Evolutionary conservation across 2,113 vertebrate species (phyloP).

Genomic region (Ornithorhynchus anatinus): DNA sequence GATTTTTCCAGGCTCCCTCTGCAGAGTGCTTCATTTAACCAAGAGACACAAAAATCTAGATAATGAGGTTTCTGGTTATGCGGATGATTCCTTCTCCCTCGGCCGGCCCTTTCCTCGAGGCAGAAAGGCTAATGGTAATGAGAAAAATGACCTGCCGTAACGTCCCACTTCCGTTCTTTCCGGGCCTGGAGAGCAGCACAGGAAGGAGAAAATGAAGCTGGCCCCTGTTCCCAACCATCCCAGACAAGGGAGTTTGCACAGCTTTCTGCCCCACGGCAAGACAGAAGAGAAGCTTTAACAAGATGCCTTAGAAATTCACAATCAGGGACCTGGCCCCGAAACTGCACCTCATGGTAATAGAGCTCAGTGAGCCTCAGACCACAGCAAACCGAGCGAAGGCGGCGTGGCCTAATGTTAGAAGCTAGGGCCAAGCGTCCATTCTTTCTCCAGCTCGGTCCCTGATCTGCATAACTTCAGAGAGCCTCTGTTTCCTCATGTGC

Average conservation of each 20-base stretch:
- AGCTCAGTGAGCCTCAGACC: no score
- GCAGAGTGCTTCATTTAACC: background rate
- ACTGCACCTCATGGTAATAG: no score
- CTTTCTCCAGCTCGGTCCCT: no score
- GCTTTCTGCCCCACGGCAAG: background rate
- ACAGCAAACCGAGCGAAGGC: no score
- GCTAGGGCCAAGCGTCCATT: no score
- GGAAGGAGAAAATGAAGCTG: background rate
- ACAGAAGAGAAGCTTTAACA: background rate
- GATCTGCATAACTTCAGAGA: no score
- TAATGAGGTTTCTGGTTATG: constrained; percentile 35
- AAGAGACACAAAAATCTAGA: background rate
- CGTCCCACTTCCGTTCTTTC: background rate
- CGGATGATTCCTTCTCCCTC: constrained; percentile 1
- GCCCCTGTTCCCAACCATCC: background rate
- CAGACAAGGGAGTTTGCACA: no score
- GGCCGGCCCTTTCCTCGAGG: background rate
- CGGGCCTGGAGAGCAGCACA: background rate
- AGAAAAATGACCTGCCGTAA: background rate
- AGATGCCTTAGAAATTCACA: no score
- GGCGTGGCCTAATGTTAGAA: no score
- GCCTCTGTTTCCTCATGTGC: no score
- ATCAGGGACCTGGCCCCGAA: no score
- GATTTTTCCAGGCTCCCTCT: constrained; percentile 19
- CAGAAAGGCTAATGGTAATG: background rate